phyloP scores from a whole-genome alignment of 2,113 vertebrate genomes.

The Puffinus mauretanicus region DNA sequence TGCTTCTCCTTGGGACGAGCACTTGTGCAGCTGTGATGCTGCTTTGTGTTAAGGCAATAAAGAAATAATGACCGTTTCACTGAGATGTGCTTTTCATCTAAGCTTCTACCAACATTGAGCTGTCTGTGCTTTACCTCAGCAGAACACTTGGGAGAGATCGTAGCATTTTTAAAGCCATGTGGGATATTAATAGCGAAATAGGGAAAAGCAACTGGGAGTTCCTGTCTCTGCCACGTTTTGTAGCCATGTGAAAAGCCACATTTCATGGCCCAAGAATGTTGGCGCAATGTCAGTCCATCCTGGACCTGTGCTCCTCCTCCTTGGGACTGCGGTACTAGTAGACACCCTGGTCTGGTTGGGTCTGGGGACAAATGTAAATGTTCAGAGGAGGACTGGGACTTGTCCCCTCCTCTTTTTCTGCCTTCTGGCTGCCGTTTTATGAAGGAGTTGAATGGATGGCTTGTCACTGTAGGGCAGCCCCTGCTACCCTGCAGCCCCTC shows the following conservation, averaged over 20 bases:
- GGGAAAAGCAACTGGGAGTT: not conserved
- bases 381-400: not conserved
- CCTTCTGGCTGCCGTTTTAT: not conserved
- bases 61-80: not conserved
- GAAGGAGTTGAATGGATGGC: not conserved
- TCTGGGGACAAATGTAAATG: not conserved
- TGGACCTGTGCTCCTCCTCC: not conserved
- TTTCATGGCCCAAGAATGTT: not conserved
- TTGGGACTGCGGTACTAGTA: not conserved
- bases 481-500: not conserved
- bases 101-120: not conserved
- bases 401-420: not conserved
- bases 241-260: accelerated
- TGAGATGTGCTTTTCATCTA: not conserved
- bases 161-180: not conserved
- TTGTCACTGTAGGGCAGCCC: not conserved
- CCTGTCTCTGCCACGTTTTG: not conserved
- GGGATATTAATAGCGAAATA: not conserved
- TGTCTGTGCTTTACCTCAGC: not conserved
- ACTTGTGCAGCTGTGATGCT: not conserved
- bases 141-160: accelerated
- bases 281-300: not conserved
- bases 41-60: not conserved
- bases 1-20: not conserved
- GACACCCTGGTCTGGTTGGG: not conserved